Evolutionary conservation across 2,888 invertebrate genomes (phyloP).

Genomic region (Synergus laeviventris): DNA sequence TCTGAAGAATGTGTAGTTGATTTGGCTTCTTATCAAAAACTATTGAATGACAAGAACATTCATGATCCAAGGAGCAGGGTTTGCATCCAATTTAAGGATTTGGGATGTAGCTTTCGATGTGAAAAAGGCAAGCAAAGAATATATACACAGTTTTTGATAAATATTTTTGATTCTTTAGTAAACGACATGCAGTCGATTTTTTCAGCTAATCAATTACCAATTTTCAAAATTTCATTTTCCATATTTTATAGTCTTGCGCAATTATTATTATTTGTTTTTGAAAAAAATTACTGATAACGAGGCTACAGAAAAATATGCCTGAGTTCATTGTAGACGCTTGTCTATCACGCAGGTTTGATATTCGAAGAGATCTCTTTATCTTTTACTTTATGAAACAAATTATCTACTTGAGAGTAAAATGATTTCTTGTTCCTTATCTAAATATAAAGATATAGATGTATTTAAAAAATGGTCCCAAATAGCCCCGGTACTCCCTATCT

Average conservation of each 20-base stretch:
- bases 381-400: not conserved
- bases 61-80: not conserved
- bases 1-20: constrained; percentile 18
- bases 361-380: not conserved
- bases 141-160: not conserved
- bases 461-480: too few species aligned
- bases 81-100: constrained; percentile 32
- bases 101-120: constrained; percentile 16
- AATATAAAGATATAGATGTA: too few species aligned
- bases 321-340: not conserved
- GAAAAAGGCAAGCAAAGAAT: constrained; percentile 40
- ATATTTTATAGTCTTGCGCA: not conserved
- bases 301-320: not conserved
- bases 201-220: not conserved
- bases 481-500: too few species aligned
- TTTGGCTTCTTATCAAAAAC: constrained; percentile 20
- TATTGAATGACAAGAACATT: not conserved
- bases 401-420: not conserved
- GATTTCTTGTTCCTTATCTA: not conserved
- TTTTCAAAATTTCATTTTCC: not conserved
- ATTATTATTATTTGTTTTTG: not conserved
- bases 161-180: not conserved
- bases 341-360: not conserved
- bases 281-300: not conserved
- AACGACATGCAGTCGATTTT: not conserved